Evolutionary conservation across 30 jellyfish, hydroid and myxozoan genomes (phyloP).

Genomic region (Cassiopea xamachana): DNA sequence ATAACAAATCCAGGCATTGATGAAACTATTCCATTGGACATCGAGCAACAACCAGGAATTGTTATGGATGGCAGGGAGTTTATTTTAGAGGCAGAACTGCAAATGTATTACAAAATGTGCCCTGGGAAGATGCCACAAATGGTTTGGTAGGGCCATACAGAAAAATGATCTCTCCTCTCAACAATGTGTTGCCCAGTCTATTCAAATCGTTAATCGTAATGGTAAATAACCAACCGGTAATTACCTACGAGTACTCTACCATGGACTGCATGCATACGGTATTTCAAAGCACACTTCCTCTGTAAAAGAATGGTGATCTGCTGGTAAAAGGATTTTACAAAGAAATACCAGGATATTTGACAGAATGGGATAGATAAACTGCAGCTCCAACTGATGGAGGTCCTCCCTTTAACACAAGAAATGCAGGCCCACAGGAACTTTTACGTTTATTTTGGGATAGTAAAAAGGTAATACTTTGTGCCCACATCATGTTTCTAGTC

Average conservation of each 20-base stretch:
- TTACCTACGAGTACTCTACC: background rate
- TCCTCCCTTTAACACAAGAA: background rate
- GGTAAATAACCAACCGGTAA: background rate
- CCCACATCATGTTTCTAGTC: background rate
- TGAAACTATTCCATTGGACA: background rate
- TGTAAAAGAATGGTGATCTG: background rate
- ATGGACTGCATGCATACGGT: too few species aligned
- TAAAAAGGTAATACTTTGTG: background rate
- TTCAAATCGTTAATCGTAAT: background rate
- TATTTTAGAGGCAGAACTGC: background rate
- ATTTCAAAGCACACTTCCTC: background rate
- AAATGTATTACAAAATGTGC: background rate
- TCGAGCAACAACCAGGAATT: background rate
- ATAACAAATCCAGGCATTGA: background rate
- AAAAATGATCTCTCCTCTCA: background rate
- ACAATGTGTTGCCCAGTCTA: background rate
- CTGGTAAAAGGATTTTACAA: background rate
- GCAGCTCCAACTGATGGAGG: background rate
- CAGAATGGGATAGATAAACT: background rate
- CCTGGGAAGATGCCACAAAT: background rate
- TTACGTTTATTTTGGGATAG: background rate
- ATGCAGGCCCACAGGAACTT: background rate
- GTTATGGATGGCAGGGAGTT: background rate
- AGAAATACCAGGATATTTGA: background rate
- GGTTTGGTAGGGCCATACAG: background rate